phyloP scores from a whole-genome alignment of 2,113 vertebrate species.

The Tamias sibiricus region DNA sequence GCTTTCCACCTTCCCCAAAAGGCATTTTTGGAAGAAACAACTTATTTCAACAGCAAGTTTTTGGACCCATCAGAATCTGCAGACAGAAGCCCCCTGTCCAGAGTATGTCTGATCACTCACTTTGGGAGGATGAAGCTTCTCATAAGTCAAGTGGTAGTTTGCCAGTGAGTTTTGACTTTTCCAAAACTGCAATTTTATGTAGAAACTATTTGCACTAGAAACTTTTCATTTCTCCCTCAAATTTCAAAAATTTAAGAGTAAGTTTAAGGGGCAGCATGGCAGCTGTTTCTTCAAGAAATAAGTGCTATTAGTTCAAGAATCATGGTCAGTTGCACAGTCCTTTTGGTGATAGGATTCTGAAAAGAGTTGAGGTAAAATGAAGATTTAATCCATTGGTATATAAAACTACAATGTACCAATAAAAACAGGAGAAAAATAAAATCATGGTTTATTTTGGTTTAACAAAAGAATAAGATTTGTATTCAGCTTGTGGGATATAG shows the following conservation, averaged over 20 bases:
- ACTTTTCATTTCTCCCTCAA: constrained; percentile 58
- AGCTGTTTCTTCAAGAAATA: constrained; percentile 33
- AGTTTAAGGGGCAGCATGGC: not conserved
- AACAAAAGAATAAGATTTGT: not conserved
- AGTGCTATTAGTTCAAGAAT: constrained; percentile 54
- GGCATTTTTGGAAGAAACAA: constrained; percentile 61
- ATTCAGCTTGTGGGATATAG: not conserved
- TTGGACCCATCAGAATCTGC: constrained; percentile 34
- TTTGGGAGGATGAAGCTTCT: constrained; percentile 12
- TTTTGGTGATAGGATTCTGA: constrained; percentile 11
- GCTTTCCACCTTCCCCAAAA: constrained; percentile 51
- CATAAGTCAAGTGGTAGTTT: constrained; percentile 13
- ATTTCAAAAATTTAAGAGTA: constrained; percentile 49
- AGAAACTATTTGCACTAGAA: constrained; percentile 47
- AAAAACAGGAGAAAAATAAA: too few species aligned
- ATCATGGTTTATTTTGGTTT: not conserved
- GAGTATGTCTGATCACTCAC: not conserved
- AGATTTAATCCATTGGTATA: not conserved
- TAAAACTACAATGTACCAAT: too few species aligned
- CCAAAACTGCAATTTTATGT: constrained; percentile 42
- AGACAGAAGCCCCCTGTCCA: constrained; percentile 39
- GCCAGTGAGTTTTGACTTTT: not conserved
- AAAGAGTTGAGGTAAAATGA: constrained; percentile 3
- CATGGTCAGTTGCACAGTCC: constrained; percentile 18
- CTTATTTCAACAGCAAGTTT: constrained; percentile 46